Base-by-base conservation (phyloP, 2,113 vertebrate species). In the Gallinago jamesoni region DNA sequence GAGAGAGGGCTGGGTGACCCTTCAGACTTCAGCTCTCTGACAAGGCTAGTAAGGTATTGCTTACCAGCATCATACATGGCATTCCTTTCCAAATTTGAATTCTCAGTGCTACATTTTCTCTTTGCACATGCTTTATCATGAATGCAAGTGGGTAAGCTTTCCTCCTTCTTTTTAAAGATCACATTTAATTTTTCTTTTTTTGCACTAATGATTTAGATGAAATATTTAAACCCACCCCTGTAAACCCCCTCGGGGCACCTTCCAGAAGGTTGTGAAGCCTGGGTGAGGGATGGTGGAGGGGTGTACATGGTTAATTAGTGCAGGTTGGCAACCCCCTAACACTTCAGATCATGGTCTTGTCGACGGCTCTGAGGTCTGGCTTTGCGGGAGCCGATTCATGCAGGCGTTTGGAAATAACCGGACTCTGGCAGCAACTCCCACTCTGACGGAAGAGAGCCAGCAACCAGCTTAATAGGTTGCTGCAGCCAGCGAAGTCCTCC, bases 161-260 rank as follows among this genome's bases (percentile, higher is more conserved):
- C 72, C 41, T 60, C 24, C 87, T 92, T 57, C 84, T 69, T 84
- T 85, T 74, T 56, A 74, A 92, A 94, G 75, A 95, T 70, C 60
- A 69, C 1, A 8, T 95, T 95, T 96, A 93, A 81, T 81, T 93
- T 91, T 87, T 80, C 77, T 84, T 85, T 76, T 74, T 70, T 88
- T 64, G 12, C 70, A 85, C 76, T 94, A 96, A 93, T 88, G 75
- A 86, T 94, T 94, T 66, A 82, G 86, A 96, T 95, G 68, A 93
- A 96, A 96, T 94, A 94, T 92, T 94, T 95, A 95, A 96, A 50
- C 50, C 91, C 75, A 55, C 64, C 7, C 19, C 78, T 78, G 60
- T 70, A 90, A 91, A 88, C 80, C 78, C 89, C 93, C 84, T 74
- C 60, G 90, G 85, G 92, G 81, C 59, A 87, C 53, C 94, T 96